Percentiles rank a stretch among this genome's conserved stretches.
These are phyloP conservation scores for Trichechus manatus DNA, from an alignment of 2,113 vertebrate species.

Conservation along the genomic window DNA sequence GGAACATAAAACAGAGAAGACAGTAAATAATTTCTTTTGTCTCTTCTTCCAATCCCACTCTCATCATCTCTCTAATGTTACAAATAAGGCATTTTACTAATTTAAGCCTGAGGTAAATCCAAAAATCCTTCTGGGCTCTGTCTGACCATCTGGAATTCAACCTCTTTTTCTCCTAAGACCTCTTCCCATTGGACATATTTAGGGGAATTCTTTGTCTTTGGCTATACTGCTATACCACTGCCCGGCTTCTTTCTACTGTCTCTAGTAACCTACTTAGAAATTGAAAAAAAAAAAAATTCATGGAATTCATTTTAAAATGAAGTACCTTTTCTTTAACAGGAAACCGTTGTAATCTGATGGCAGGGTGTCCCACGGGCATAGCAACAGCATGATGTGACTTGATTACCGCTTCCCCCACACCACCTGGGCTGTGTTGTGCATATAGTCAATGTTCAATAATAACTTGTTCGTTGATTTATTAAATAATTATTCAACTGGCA, in stretches of 20 bases:
- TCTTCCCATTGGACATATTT: not conserved
- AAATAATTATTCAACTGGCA: constrained; percentile 49
- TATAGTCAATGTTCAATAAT: constrained; percentile 56
- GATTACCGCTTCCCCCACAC: not conserved
- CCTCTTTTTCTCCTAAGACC: not conserved
- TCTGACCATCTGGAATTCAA: not conserved
- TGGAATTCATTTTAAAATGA: not conserved
- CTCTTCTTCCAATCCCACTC: not conserved
- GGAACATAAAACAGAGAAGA: not conserved
- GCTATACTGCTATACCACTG: not conserved
- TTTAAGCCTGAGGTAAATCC: not conserved
- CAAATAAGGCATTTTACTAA: not conserved
- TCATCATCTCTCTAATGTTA: not conserved
- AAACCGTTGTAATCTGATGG: constrained; percentile 37
- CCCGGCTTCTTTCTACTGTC: not conserved
- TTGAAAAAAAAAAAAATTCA: not conserved
- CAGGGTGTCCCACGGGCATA: not conserved
- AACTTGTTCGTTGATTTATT: constrained; percentile 56
- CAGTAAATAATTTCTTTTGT: not conserved
- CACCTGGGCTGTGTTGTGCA: not conserved
- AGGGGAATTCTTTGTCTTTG: not conserved
- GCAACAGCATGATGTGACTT: not conserved
- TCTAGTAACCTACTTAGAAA: not conserved
- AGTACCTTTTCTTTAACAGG: not conserved
- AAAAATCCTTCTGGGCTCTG: not conserved